Evolutionary conservation across 1,140 invertebrate genomes (phyloP).

Genomic region (Pemphigus obesinymphae): DNA sequence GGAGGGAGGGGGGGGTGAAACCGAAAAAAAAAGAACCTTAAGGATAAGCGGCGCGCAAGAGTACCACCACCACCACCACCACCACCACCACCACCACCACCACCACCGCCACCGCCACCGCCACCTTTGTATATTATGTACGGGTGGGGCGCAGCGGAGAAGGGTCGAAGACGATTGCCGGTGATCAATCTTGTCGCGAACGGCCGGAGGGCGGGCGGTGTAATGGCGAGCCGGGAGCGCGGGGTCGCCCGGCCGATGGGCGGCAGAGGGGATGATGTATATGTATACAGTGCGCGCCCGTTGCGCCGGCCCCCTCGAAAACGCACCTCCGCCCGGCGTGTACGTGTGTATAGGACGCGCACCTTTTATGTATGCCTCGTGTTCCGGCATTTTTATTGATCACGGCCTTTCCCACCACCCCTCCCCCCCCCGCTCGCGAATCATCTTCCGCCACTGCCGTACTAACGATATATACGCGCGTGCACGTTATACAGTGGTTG

Average conservation of each 20-base stretch:
- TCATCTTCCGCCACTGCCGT: not conserved
- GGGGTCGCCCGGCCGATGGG: not conserved
- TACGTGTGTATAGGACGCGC: constrained; percentile 2
- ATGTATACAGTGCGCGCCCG: not conserved
- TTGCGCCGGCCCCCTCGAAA: constrained; percentile 26
- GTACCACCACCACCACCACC: too few relatives aligned
- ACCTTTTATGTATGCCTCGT: constrained; percentile 37
- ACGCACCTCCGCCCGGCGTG: not conserved
- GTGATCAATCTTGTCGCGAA: constrained; percentile 30
- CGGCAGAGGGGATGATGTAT: constrained; percentile 17
- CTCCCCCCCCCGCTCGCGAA: not conserved
- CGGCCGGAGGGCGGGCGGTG: not conserved
- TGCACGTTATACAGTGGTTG: not conserved
- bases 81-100: too few relatives aligned
- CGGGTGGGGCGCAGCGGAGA: not conserved
- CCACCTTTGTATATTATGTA: not conserved
- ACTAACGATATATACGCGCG: not conserved
- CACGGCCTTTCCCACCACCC: constrained; percentile 23
- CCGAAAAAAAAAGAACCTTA: not conserved
- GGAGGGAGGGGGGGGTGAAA: not conserved
- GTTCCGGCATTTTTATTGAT: constrained; percentile 42
- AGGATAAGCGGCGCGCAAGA: not conserved
- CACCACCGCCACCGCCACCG: too few relatives aligned
- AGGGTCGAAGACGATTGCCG: constrained; percentile 14
- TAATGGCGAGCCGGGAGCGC: not conserved